These are phyloP conservation scores for Brachyopa scutellaris DNA, from an alignment of 2,888 invertebrate genomes.

Conservation along the genomic window DNA sequence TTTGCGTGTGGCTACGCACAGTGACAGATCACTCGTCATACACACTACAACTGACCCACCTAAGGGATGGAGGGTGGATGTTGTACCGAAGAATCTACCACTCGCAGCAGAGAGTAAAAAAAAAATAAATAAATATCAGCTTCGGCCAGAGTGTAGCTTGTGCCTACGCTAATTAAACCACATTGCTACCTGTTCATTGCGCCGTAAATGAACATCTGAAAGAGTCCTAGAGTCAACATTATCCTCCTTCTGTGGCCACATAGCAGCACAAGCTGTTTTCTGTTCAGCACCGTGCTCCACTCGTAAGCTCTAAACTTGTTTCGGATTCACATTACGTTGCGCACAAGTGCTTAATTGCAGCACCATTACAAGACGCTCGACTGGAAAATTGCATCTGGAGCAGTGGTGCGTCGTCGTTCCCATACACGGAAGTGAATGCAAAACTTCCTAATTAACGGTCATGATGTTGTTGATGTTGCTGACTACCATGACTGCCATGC, in stretches of 20 bases:
- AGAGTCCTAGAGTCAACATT: conserved; percentile 29
- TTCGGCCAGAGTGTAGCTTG: not conserved
- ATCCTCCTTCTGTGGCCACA: not conserved
- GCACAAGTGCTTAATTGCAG: conserved; percentile 66
- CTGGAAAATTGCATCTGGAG: conserved; percentile 71
- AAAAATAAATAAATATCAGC: not conserved
- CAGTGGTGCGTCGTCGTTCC: conserved; percentile 55
- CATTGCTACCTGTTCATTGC: conserved; percentile 44
- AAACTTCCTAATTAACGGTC: conserved; percentile 70
- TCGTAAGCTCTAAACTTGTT: conserved; percentile 60
- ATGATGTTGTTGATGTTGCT: conserved; percentile 63
- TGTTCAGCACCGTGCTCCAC: conserved; percentile 7
- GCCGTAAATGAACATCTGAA: conserved; percentile 41
- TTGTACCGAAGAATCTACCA: not conserved
- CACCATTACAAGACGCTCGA: conserved; percentile 63
- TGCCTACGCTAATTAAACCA: conserved; percentile 62
- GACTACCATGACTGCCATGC: conserved; percentile 22
- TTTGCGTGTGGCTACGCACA: conserved; percentile 60
- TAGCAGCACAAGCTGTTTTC: not conserved
- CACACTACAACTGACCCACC: conserved; percentile 51
- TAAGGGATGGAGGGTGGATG: conserved; percentile 3
- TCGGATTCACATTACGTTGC: conserved; percentile 47
- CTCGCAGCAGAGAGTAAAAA: not conserved
- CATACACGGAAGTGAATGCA: conserved; percentile 70
- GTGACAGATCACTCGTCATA: conserved; percentile 68